Evolutionary conservation across 2,113 vertebrate genomes (phyloP).

Genomic region (Psettodes erumei): DNA sequence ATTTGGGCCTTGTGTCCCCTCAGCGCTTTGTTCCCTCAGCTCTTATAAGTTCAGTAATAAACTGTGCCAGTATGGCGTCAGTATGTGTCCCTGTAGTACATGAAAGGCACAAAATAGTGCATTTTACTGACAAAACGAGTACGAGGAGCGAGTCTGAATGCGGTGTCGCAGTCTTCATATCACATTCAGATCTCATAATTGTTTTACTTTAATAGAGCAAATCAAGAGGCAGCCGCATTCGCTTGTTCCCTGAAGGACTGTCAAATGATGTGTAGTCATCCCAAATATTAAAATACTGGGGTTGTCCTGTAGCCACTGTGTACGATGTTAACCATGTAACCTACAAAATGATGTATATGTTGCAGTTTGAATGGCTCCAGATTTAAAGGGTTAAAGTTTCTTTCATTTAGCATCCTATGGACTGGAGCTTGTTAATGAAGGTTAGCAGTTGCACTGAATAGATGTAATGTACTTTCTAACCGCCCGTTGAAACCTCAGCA

Average conservation of each 20-base stretch:
- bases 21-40: conserved; percentile 33
- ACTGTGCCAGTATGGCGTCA: conserved; percentile 40
- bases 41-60: conserved; percentile 28
- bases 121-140: conserved; percentile 35
- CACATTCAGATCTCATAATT: conserved; percentile 14
- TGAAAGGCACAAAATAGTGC: conserved; percentile 34
- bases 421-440: too few species aligned
- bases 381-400: not conserved
- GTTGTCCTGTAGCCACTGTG: conserved; percentile 4
- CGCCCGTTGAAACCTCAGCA: not conserved
- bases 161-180: conserved; percentile 1
- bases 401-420: too few species aligned
- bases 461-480: not conserved
- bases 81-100: conserved; percentile 3
- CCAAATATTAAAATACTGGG: conserved; percentile 35
- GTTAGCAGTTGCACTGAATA: not conserved
- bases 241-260: conserved; percentile 36
- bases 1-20: conserved; percentile 21
- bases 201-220: conserved; percentile 36
- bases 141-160: not conserved
- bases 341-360: not conserved
- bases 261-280: conserved; percentile 31
- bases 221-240: conserved; percentile 33
- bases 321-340: not conserved
- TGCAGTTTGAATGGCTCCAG: not conserved